Conservation (phyloP, 2,888 invertebrate species). For the Molorchus minor region DNA sequence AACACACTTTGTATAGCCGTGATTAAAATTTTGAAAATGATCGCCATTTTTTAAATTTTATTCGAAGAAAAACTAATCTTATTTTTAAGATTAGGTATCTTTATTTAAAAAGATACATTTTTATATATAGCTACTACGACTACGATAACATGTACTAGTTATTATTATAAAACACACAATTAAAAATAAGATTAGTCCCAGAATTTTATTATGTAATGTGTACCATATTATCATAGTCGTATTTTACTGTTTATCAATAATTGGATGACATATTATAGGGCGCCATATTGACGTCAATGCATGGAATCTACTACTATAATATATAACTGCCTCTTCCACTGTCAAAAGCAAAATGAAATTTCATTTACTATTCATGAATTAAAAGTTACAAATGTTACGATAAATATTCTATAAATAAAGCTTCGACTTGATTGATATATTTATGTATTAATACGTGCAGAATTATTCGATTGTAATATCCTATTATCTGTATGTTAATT, state of each 20-base stretch:
- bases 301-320: too few species aligned
- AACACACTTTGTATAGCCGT: too few species aligned
- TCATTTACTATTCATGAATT: conserved; percentile 1
- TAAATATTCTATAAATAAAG: background rate
- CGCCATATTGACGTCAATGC: conserved; percentile 3
- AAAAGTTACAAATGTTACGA: background rate
- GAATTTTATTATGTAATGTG: conserved; percentile 3
- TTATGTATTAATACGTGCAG: background rate
- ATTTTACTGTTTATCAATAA: conserved; percentile 2
- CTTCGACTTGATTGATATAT: background rate
- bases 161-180: conserved; percentile 3
- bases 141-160: background rate
- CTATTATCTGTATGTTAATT: background rate
- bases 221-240: conserved; percentile 5
- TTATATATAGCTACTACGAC: background rate
- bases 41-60: too few species aligned
- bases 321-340: too few species aligned
- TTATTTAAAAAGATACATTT: conserved; percentile 5
- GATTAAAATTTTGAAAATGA: too few species aligned
- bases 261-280: conserved; percentile 1
- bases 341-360: too few species aligned
- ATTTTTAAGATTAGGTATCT: too few species aligned
- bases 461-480: background rate
- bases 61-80: too few species aligned
- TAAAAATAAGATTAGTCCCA: conserved; percentile 1